These are phyloP conservation scores for Eriocheir sinensis DNA, from an alignment of 1,140 invertebrate genomes.

Conservation along the genomic window DNA sequence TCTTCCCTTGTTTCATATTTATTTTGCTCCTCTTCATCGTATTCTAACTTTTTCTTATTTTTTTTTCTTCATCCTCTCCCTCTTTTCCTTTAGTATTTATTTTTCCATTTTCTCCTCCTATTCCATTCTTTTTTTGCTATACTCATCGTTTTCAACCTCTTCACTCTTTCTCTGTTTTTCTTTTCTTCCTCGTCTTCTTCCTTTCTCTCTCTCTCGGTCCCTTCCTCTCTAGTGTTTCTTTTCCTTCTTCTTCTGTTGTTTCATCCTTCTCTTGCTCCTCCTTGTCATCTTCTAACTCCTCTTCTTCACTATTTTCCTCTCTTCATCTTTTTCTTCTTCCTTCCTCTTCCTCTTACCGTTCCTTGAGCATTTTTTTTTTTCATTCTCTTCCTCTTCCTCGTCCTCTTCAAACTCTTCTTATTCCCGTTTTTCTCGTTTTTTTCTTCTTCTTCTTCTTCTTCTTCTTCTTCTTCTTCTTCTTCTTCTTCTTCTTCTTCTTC, in stretches of 20 bases:
- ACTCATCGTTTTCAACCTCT: too few relatives aligned
- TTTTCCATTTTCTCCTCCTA: background rate
- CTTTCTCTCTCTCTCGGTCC: background rate
- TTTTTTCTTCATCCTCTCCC: background rate
- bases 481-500: conserved; percentile 8
- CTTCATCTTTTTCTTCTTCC: background rate
- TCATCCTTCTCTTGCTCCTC: background rate
- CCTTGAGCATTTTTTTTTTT: background rate
- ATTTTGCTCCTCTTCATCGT: background rate
- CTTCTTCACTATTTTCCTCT: background rate
- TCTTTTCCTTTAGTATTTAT: background rate
- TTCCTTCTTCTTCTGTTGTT: background rate
- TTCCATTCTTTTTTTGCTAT: background rate
- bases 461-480: background rate
- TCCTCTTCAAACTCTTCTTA: background rate
- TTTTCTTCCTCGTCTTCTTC: too few relatives aligned
- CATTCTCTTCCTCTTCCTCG: background rate
- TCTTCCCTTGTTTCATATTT: background rate
- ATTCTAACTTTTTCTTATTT: background rate
- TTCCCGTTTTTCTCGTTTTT: background rate
- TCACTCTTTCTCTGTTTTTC: too few relatives aligned
- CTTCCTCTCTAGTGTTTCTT: too few relatives aligned
- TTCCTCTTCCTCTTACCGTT: background rate
- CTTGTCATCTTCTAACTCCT: background rate
- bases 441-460: background rate